phyloP scores from a whole-genome alignment of 2,113 vertebrate genomes.

The Chamaetylas fuelleborni region DNA sequence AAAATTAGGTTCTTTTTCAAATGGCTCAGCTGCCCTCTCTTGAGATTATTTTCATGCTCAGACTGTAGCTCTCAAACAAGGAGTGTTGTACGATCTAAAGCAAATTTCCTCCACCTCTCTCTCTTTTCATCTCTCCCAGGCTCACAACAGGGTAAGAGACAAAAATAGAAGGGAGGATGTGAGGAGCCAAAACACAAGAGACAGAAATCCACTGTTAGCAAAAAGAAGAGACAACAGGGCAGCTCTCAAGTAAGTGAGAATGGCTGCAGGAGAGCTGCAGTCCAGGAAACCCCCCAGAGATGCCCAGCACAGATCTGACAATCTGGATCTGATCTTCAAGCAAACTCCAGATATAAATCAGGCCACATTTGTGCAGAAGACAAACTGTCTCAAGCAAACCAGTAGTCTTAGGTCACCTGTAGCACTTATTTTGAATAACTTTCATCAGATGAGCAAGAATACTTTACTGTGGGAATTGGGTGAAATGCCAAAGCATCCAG shows the following conservation, averaged over 20 bases:
- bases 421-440: neutral
- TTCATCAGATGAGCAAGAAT: neutral
- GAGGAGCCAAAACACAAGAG: neutral
- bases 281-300: too few relatives aligned
- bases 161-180: neutral
- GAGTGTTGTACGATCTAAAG: neutral
- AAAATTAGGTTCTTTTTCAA: slow-evolving; percentile 16
- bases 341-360: neutral
- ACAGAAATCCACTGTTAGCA: neutral
- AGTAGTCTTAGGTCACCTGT: neutral
- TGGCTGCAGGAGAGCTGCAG: neutral
- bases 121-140: neutral
- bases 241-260: neutral
- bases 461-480: neutral
- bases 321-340: neutral
- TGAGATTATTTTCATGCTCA: neutral
- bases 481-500: neutral
- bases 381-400: neutral
- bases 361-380: neutral
- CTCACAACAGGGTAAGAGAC: neutral
- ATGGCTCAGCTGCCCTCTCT: slow-evolving; percentile 43
- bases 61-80: neutral
- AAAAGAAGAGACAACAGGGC: neutral
- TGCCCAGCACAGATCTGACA: neutral
- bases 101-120: neutral